Evolutionary conservation across 2,113 vertebrate genomes (phyloP), one percentile per base, ranked within the genome.

Genomic region (Rhabdomys dilectus): DNA sequence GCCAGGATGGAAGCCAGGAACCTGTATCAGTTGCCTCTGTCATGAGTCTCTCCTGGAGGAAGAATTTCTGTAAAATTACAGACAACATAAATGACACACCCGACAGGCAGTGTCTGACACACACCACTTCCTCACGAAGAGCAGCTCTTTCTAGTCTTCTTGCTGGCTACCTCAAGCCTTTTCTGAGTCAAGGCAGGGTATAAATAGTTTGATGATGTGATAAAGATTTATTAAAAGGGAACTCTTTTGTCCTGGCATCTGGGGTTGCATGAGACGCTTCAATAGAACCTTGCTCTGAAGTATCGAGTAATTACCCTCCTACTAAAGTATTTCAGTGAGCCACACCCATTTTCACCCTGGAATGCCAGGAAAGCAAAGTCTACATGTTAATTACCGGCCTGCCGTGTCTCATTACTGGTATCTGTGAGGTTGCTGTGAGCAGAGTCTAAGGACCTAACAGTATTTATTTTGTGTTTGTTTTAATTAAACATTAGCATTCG

Each of bases 301-400:
- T 3, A 80, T 53, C 77, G 31, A 95, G 95, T 80, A 89, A 96
- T 97, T 95, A 92, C 77, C 89, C 66, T 42, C 15, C 8, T 42
- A 68, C 80, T 42, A 45, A 91, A 75, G 91, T 56, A n/a, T 75
- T 87, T 73, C 36, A 53, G 86, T 91, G 91, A 87, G 91, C 72
- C n/a, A 2, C 89, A 89, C 82, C 82, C 94, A n/a, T 96, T 89
- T 96, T 97, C 66, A 84, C 48, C 76, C 81, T 31, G 31, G 26
- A 88, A 82, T 39, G 89, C 89, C 92, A 76, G 56, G 86, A 97
- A 94, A 96, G 87, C 92, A 39, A 95, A 92, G 91, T 92, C 95
- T 96, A 22, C 91, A 42, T 94, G 95, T 89, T 97, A 96, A 98
- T 97, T 92, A 95, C 91, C 10, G 42, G 76, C 60, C 93, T 92